Conservation (phyloP, 30 jellyfish, hydroid and myxozoan genomes). For the Hydractinia symbiolongicarpus region DNA sequence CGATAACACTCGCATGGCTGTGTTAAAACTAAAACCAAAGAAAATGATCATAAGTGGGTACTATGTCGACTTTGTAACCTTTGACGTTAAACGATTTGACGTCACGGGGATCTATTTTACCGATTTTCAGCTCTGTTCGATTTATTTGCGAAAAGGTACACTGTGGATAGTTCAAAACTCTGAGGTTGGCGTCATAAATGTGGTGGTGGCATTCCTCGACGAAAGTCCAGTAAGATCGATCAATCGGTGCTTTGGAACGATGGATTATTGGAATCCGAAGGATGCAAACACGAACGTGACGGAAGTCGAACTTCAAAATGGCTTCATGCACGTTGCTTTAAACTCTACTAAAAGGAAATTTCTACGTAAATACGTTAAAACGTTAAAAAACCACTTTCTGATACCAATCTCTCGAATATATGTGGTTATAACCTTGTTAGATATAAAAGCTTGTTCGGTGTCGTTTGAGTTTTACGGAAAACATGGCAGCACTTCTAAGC, state of each 20-base stretch:
- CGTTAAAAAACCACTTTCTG: not conserved
- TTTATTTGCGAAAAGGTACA: not conserved
- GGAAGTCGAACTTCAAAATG: constrained; percentile 6
- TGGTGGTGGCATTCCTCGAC: not conserved
- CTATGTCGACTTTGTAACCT: not conserved
- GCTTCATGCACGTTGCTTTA: not conserved
- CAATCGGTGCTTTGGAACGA: constrained; percentile 10
- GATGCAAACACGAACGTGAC: constrained; percentile 9
- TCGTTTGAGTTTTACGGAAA: not conserved
- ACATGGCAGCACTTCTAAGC: not conserved
- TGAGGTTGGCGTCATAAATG: not conserved
- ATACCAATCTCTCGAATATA: not conserved
- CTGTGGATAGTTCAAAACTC: constrained; percentile 4
- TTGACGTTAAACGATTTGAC: not conserved
- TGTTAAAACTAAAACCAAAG: constrained; percentile 2
- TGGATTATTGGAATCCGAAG: constrained; percentile 11
- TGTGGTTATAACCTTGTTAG: not conserved
- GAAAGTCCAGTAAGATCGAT: not conserved
- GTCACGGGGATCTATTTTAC: not conserved
- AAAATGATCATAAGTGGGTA: not conserved
- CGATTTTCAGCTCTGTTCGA: constrained; percentile 4
- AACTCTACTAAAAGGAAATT: not conserved
- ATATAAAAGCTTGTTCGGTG: not conserved
- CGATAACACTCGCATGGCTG: not conserved
- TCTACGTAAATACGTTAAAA: not conserved